Evolutionary conservation across 2,888 invertebrate species (phyloP).

Genomic region (Nomada lathburiana): DNA sequence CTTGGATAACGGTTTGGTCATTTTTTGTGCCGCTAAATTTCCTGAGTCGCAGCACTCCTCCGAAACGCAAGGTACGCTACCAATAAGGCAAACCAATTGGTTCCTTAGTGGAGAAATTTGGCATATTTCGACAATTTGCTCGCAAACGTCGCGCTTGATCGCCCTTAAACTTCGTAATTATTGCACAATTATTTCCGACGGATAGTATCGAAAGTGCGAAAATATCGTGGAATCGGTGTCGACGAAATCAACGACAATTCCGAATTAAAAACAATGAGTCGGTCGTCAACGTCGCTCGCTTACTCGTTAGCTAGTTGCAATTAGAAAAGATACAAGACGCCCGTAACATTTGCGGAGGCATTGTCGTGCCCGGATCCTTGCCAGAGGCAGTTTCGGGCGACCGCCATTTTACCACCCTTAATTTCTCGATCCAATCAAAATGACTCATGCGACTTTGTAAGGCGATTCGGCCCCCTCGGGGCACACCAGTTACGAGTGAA

Average conservation of each 20-base stretch:
- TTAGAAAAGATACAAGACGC: conserved; percentile 47
- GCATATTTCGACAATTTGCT: background rate
- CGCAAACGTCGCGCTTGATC: background rate
- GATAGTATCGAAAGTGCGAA: background rate
- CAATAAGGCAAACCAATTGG: background rate
- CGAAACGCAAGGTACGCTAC: no score
- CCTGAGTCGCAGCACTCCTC: background rate
- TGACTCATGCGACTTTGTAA: conserved; percentile 80
- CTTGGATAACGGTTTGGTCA: background rate
- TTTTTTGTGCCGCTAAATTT: background rate
- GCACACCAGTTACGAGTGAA: conserved; percentile 80
- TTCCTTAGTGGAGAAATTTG: no score
- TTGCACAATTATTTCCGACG: conserved; percentile 8
- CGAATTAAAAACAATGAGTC: conserved; percentile 38
- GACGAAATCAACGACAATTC: conserved; percentile 17
- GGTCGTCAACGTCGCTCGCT: conserved; percentile 10
- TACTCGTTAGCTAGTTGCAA: conserved; percentile 48
- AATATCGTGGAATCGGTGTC: conserved; percentile 8
- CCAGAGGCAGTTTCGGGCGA: conserved; percentile 67
- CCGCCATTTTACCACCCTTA: conserved; percentile 79
- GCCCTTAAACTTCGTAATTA: conserved; percentile 9
- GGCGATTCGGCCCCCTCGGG: conserved; percentile 73
- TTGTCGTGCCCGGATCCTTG: conserved; percentile 52
- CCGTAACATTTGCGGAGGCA: conserved; percentile 50
- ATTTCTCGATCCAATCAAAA: conserved; percentile 82